Base-by-base conservation (phyloP, 2,888 invertebrate species). In the Caenorhabditis sinica region DNA sequence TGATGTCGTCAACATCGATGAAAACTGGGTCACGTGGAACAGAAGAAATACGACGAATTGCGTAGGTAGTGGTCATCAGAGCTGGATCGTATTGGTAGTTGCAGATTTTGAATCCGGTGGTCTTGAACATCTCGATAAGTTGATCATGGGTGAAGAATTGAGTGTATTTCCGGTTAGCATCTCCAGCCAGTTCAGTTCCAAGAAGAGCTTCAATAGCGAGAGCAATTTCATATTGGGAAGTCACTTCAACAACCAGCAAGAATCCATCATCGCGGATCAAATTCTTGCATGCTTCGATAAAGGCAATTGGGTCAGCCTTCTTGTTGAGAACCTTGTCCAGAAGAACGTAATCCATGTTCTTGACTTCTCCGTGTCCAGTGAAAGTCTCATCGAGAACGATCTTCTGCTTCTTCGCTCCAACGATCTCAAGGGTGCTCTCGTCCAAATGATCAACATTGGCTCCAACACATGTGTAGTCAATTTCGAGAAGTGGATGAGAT, bases 201-300 rank as follows among this genome's bases (percentile, higher is more conserved):
- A 87, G 85, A 25, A 91, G 86, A 56, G 76, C 79, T 76, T 92
- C 86, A 33, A 89, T 82, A 20, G 89, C 82, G 20, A 90, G 80
- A 56, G 91, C 90, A 33, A 90, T 76, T 77, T 92, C 92, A 60
- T 86, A 91, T 86, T 94, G 93, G 28, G 89, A 80, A 1, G 94
- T 94, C 28, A 92, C 89, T 90, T 94, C 94, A 71, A 92, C 90
- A 8, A 94, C 89, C 74, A 94, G 88, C 30, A 93, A 76, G 88
- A 94, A 93, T 6, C 94, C 94, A 76, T 93, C 93, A 8, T 93
- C 93, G n/a, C 92, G 88, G 33, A 93, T 82, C 45, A 92, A 69
- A 63, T 90, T 58, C 65, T 87, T 87, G 81, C 90, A 83, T 2
- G 89, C 84, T 58, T 90, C 68, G 60, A 93, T 86, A 77, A 89